Percentiles rank a stretch among this genome's conserved stretches.
Conservation (phyloP, 2,888 invertebrate genomes). For the Scrobipalpa costella region DNA sequence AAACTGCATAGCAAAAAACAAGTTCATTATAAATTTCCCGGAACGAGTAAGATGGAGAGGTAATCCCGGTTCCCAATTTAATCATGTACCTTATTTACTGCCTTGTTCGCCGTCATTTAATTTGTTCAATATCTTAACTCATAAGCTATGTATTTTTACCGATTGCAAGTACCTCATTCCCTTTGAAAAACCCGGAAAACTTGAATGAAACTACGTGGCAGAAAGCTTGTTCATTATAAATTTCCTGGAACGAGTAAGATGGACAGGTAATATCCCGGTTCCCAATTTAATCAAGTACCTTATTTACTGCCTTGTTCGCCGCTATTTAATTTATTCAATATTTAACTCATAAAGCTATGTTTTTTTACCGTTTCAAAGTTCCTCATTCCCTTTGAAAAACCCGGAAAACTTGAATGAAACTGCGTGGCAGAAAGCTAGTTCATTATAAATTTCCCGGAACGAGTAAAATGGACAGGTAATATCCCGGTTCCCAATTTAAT, state of each 20-base stretch:
- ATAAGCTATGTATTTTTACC: no score
- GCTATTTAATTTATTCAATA: constrained; percentile 75
- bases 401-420: no score
- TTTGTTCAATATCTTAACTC: constrained; percentile 79
- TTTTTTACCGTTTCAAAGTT: no score
- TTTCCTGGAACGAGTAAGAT: constrained; percentile 1
- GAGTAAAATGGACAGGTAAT: background rate
- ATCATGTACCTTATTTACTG: constrained; percentile 28
- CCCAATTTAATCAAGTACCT: constrained; percentile 28
- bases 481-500: constrained; percentile 26
- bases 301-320: constrained; percentile 26
- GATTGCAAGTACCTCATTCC: no score
- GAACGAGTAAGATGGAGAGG: constrained; percentile 2
- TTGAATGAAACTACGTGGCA: no score
- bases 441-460: background rate
- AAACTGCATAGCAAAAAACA: no score
- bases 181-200: no score
- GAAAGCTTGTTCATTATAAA: no score
- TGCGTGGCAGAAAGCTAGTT: no score
- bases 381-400: no score
- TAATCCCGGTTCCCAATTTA: constrained; percentile 24
- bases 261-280: constrained; percentile 17
- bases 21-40: background rate
- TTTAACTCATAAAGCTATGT: no score
- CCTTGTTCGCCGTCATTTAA: no score